A percentile compares a stretch with the other conserved stretches of the same genome.
These are phyloP conservation scores for Spatulosminthurus flaviceps DNA, from an alignment of 2,888 invertebrate species.

Conservation along the genomic window DNA sequence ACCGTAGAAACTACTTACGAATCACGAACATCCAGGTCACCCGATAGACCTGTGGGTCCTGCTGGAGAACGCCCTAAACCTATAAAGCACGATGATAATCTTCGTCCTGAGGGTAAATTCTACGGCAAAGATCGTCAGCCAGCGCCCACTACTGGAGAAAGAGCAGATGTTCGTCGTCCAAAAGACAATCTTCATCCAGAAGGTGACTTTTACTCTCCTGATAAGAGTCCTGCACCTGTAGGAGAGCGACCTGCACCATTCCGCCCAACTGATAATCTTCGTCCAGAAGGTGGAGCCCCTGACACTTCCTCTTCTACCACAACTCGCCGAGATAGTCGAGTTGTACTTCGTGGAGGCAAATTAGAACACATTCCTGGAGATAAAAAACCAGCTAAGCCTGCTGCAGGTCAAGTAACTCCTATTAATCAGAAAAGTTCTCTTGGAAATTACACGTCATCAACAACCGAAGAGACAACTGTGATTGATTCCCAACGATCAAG, in stretches of 20 bases:
- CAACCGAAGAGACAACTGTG: too few species aligned
- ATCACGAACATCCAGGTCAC: neutral
- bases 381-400: constrained; percentile 33
- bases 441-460: neutral
- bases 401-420: constrained; percentile 34
- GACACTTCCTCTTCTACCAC: constrained; percentile 69
- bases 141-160: constrained; percentile 56
- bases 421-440: constrained; percentile 30
- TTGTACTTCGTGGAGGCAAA: constrained; percentile 11
- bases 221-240: constrained; percentile 64
- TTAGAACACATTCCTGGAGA: neutral
- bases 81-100: constrained; percentile 67
- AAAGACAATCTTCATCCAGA: constrained; percentile 71
- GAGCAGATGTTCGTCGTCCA: constrained; percentile 67
- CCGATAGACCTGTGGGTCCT: constrained; percentile 35
- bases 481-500: too few species aligned
- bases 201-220: constrained; percentile 71
- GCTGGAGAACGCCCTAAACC: constrained; percentile 51
- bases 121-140: constrained; percentile 68
- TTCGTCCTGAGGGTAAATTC: constrained; percentile 69
- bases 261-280: constrained; percentile 71
- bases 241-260: constrained; percentile 68
- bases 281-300: constrained; percentile 71
- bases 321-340: constrained; percentile 11
- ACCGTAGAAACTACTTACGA: constrained; percentile 12